Evolutionary conservation across 2,797 vertebrate species (phyloP), one percentile per base, ranked within the genome.

Genomic region (Mycteria americana): DNA sequence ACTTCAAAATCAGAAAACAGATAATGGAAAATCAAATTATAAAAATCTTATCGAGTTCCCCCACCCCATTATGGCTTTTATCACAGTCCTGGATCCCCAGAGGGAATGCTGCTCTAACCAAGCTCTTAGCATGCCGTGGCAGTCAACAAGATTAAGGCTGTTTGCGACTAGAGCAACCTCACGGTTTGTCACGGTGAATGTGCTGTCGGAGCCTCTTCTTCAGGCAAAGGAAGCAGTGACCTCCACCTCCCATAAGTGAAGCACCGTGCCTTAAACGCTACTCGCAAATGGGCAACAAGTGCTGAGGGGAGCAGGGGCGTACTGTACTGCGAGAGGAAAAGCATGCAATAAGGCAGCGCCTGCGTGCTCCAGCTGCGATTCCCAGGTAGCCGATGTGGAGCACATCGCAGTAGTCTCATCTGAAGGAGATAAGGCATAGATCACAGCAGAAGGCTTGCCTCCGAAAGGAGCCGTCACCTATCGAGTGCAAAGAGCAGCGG

Each of bases 1-100:
- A 43, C 63, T 93, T 93, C 75, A 79, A 62, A 93, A 91, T 87
- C 87, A 79, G 84, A 79, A 89, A 92, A 95, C 33, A 39, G 62
- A 87, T 93, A 85, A 92, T 59, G 75, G 78, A 83, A 87, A 96
- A 95, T 64, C 67, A 87, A 95, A 93, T 95, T 83, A 93, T 63
- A 91, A 95, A 92, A 89, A 54, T 41, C 50, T 85, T 87, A 95
- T 53, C 6, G 5, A 63, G 70, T 92, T 87, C 60, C 74, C 39
- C 62, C 72, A 79, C 74, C 92, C 74, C 67, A 60, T 85, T 77
- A 77, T 13, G 30, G 85, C 87, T 90, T 85, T 83, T 92, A 72
- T 80, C 77, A 37, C 43, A 51, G 81, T 31, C 67, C 51, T 79
- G 91, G 67, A 85, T 93, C 70, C 91, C 78, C 81, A 79, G 89